These are phyloP conservation scores for Meleagris gallopavo DNA, from an alignment of 2,113 vertebrate genomes.

Conservation along the genomic window DNA sequence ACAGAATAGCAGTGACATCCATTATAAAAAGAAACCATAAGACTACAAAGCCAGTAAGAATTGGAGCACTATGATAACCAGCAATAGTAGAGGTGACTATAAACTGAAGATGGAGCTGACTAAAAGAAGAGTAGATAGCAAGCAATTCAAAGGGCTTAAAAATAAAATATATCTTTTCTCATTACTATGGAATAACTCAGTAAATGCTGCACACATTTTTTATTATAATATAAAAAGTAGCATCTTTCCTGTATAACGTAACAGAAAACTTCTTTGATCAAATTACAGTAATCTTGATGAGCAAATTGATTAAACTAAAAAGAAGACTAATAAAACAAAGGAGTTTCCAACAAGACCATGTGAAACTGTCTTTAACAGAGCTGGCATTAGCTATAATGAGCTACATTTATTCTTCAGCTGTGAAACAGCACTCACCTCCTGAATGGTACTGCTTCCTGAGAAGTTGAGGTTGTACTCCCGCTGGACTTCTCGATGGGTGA, in stretches of 20 bases:
- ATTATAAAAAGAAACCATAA: not conserved
- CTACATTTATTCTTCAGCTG: slow-evolving; percentile 80
- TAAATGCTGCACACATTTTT: not conserved
- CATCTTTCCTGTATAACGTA: not conserved
- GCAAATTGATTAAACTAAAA: slow-evolving; percentile 71
- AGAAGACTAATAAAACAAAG: slow-evolving; percentile 72
- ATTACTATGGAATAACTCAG: not conserved
- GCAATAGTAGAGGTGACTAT: not conserved
- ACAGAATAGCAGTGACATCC: slow-evolving; percentile 18
- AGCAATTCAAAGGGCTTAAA: not conserved
- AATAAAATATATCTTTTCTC: not conserved
- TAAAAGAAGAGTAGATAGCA: not conserved
- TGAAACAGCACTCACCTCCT: slow-evolving; percentile 90
- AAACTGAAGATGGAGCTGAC: not conserved
- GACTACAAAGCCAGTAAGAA: not conserved
- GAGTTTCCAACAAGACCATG: slow-evolving; percentile 62
- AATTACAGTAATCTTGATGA: slow-evolving; percentile 67
- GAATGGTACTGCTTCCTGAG: slow-evolving; percentile 97
- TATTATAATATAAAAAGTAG: slow-evolving; percentile 21
- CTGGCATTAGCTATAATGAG: slow-evolving; percentile 81
- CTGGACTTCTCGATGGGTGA: slow-evolving; percentile 98
- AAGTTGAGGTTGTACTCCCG: slow-evolving; percentile 99
- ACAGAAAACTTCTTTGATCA: slow-evolving; percentile 32
- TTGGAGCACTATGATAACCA: not conserved
- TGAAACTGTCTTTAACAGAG: slow-evolving; percentile 73